These are phyloP conservation scores for Andrena hattorfiana DNA, from an alignment of 2,888 invertebrate genomes.

Conservation along the genomic window DNA sequence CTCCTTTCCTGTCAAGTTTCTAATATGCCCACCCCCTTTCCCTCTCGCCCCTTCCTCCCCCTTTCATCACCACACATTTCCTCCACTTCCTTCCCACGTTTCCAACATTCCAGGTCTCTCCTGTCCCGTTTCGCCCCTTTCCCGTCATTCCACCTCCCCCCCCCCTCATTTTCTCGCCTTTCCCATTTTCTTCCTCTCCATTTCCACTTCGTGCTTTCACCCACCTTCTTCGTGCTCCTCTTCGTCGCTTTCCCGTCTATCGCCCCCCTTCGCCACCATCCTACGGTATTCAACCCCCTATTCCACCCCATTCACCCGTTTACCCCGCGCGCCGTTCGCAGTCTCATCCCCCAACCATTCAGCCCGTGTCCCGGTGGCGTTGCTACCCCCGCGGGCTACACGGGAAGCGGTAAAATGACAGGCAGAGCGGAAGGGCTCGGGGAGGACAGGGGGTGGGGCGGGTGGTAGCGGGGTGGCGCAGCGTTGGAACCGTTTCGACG, in stretches of 20 bases:
- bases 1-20: no score
- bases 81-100: no score
- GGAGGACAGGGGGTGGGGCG: background rate
- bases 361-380: conserved; percentile 72
- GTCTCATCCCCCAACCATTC: conserved; percentile 70
- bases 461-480: conserved; percentile 23
- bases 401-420: conserved; percentile 23
- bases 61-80: no score
- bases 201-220: no score
- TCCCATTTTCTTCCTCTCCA: background rate
- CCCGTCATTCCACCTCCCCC: no score
- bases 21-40: no score
- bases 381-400: conserved; percentile 53
- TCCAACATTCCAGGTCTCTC: no score
- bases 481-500: conserved; percentile 58
- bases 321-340: background rate
- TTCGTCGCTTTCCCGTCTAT: background rate
- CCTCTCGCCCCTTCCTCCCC: no score
- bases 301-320: background rate
- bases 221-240: background rate
- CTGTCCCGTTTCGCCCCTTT: no score
- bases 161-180: no score
- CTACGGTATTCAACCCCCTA: background rate
- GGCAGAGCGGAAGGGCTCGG: background rate
- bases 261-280: background rate